These are phyloP conservation scores for Diacarnus erythraeanus DNA, from an alignment of 37 sponge, comb jelly and placozoan species.

Conservation along the genomic window DNA sequence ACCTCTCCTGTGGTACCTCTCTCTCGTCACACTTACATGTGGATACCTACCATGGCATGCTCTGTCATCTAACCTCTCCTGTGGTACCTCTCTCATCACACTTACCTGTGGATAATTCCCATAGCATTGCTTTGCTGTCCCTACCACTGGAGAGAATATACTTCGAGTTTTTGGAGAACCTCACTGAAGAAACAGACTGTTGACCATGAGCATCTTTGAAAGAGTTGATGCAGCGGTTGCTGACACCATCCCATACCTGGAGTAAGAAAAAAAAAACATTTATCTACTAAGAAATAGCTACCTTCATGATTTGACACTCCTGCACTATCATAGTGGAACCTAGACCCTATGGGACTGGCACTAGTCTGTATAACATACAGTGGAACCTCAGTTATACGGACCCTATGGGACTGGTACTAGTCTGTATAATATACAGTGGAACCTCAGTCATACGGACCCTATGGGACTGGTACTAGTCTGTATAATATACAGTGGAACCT, in stretches of 20 bases:
- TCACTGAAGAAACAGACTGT: slow-evolving; percentile 77
- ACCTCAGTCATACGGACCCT: too few relatives aligned
- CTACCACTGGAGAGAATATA: slow-evolving; percentile 87
- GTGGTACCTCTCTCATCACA: too few relatives aligned
- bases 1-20: too few relatives aligned
- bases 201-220: slow-evolving; percentile 84
- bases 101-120: slow-evolving; percentile 90
- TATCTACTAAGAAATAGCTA: neutral
- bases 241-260: slow-evolving; percentile 96
- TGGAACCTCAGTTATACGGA: too few relatives aligned
- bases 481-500: too few relatives aligned
- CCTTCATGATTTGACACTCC: too few relatives aligned
- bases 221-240: slow-evolving; percentile 86
- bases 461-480: too few relatives aligned
- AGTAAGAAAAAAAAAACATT: neutral
- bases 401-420: too few relatives aligned
- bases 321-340: neutral
- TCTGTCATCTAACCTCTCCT: too few relatives aligned
- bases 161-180: slow-evolving; percentile 78
- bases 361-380: too few relatives aligned
- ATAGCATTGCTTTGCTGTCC: slow-evolving; percentile 81
- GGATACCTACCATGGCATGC: neutral
- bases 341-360: too few relatives aligned
- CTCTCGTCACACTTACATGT: neutral
- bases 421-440: too few relatives aligned